phyloP scores from a whole-genome alignment of 2,888 invertebrate species.

The Heteromyza rotundicornis region DNA sequence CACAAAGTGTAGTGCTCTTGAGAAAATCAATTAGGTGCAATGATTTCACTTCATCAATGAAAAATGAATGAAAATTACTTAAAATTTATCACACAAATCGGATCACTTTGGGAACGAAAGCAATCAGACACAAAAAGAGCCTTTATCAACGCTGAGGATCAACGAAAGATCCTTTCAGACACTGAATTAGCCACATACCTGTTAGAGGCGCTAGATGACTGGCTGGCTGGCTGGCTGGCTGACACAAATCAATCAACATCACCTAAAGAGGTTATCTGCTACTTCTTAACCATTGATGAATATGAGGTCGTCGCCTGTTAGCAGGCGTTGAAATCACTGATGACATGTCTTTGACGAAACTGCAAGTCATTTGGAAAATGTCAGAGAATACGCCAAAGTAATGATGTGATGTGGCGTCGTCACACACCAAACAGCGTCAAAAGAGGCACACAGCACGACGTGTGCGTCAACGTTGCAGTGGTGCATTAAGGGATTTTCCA shows the following conservation, averaged over 20 bases:
- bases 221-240: constrained; percentile 24
- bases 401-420: neutral
- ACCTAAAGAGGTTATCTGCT: neutral
- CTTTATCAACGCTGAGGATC: neutral
- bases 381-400: neutral
- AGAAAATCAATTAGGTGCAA: neutral
- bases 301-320: neutral
- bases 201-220: too few relatives aligned
- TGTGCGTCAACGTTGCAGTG: neutral
- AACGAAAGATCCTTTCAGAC: neutral
- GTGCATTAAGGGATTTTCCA: constrained; percentile 1
- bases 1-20: too few relatives aligned
- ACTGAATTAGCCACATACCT: neutral
- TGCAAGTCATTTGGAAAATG: neutral
- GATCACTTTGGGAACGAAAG: neutral
- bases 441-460: neutral
- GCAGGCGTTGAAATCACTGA: neutral
- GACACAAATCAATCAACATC: constrained; percentile 47
- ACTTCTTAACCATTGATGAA: neutral
- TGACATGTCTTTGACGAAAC: neutral
- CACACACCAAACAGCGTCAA: neutral
- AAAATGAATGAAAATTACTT: neutral
- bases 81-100: neutral
- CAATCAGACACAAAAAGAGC: too few relatives aligned
- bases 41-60: constrained; percentile 2